phyloP scores from a whole-genome alignment of 2,797 vertebrate genomes.

The Catamblyrhynchus diadema region DNA sequence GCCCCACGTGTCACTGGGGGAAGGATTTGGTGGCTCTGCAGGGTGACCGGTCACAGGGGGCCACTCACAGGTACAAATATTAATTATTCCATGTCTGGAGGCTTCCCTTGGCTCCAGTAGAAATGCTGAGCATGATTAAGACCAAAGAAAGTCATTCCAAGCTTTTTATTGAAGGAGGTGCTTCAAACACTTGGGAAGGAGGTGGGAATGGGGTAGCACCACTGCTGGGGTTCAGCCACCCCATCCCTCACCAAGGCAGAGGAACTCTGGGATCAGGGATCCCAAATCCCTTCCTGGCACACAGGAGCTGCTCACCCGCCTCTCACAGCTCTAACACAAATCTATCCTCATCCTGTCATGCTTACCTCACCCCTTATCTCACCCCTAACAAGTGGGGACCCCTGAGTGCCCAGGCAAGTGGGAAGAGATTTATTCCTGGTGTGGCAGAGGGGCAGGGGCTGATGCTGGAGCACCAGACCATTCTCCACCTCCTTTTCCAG shows the following conservation, averaged over 20 bases:
- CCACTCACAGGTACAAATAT: background rate
- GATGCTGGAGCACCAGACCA: background rate
- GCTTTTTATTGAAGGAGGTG: background rate
- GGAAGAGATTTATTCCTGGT: fast-evolving
- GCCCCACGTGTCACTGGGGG: background rate
- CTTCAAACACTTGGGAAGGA: background rate
- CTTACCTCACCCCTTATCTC: background rate
- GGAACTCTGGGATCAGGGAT: background rate
- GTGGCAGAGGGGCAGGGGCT: background rate
- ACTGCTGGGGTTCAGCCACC: fast-evolving
- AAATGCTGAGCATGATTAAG: background rate
- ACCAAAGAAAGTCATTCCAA: background rate
- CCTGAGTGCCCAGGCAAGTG: background rate
- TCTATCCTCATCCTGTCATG: fast-evolving
- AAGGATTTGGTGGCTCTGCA: background rate
- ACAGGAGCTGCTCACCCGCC: background rate
- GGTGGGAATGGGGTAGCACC: background rate
- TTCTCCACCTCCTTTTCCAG: background rate
- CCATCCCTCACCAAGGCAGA: background rate
- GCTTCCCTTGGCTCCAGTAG: background rate
- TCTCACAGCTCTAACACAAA: background rate
- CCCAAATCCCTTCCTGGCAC: background rate
- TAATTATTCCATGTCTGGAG: background rate
- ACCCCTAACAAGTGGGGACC: background rate
- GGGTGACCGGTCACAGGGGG: background rate